Evolutionary conservation across 2,113 vertebrate genomes (phyloP), one percentile per base, ranked within the genome.

Genomic region (Xenopus laevis): DNA sequence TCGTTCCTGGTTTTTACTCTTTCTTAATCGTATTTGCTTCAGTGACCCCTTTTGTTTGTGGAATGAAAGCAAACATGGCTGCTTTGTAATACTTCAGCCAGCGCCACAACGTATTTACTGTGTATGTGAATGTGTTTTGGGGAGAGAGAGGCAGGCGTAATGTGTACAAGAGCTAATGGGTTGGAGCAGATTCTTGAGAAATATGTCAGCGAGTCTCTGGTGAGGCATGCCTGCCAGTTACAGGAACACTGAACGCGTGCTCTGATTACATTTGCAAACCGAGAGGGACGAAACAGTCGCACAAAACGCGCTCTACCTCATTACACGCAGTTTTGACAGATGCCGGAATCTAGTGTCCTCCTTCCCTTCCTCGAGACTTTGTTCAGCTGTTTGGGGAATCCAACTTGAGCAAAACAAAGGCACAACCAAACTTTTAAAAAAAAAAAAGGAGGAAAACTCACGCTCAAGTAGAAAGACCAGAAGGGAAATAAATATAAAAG

Each of bases 191-290:
- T 65, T 73, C 47, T 50, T 74, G 40, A 60, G 55, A 16, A 74
- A 74, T 74, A 74, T 67, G 72, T 74, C 72, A 67, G 72, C 55
- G 30, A 50, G 44, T 74, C 72, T 74, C 72, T 60, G 17, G 72
- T 67, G 72, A 40, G 67, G 44, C 40, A 23, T 18, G 58, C 65
- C 33, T 60, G 65, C 55, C 72, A 60, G 63, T 53, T 68, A 60
- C 72, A 74, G 59, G 55, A 67, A 64, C 45, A 58, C 64, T 66
- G 71, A 52, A 66, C 65, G 50, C 63, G 65, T 64, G 67, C 72
- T 10, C 72, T 74, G 72, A 74, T 74, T 74, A 60, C 72, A 74
- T 68, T 67, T 74, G 72, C 64, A 74, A 74, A 74, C 65, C 72
- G 21, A 50, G 65, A 60, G 72, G 72, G 72, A 67, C 47, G 15